phyloP scores from a whole-genome alignment of 2,113 vertebrate species.

The Megaceryle torquata region DNA sequence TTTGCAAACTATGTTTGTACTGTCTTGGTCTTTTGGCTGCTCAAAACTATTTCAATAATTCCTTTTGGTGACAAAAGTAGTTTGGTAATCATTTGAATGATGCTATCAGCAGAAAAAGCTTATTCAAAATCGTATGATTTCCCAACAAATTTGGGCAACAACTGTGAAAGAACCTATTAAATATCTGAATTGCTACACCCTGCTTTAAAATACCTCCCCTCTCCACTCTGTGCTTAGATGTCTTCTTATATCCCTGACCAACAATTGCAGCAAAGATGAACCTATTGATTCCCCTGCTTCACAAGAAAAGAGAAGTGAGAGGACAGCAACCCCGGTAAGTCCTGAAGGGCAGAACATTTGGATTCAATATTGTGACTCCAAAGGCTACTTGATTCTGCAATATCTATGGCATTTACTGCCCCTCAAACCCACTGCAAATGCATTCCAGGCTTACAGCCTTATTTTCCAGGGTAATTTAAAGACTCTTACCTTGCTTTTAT shows the following conservation, averaged over 20 bases:
- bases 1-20: background rate
- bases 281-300: background rate
- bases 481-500: background rate
- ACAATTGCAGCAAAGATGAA: accelerated
- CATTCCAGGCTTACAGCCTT: background rate
- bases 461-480: background rate
- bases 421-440: background rate
- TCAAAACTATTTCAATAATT: background rate
- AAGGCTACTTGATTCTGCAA: background rate
- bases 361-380: background rate
- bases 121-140: background rate
- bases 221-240: background rate
- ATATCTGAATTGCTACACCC: background rate
- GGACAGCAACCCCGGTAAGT: background rate
- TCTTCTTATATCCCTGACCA: background rate
- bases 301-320: background rate
- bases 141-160: background rate
- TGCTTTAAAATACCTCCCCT: background rate
- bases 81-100: background rate
- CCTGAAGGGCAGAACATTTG: background rate
- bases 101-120: background rate
- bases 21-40: background rate
- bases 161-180: background rate
- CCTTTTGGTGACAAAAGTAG: background rate
- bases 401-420: background rate